Percentiles rank a stretch among this genome's conserved stretches.
Conservation (phyloP, 2,113 vertebrate species). For the Sprattus sprattus region DNA sequence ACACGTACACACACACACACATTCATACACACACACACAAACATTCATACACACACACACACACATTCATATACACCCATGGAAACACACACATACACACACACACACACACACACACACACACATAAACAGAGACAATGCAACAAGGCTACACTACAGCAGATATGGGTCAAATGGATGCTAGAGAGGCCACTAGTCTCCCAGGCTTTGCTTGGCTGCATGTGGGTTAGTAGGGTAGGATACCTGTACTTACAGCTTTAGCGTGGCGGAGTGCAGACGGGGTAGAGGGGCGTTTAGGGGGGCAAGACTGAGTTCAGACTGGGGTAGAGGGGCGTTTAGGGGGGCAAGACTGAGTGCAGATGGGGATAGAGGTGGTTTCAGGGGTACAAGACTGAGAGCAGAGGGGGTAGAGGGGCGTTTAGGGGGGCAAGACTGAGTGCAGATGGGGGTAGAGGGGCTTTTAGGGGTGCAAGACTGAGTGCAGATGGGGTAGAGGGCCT, state of each 20-base stretch:
- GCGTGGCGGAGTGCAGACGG: too few relatives aligned
- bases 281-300: too few relatives aligned
- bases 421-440: too few relatives aligned
- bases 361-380: too few relatives aligned
- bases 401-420: too few relatives aligned
- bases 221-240: slow-evolving; percentile 51
- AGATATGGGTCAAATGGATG: slow-evolving; percentile 39
- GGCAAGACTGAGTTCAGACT: too few relatives aligned
- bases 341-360: too few relatives aligned
- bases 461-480: too few relatives aligned
- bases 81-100: background rate
- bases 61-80: background rate
- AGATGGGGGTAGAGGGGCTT: too few relatives aligned
- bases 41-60: background rate
- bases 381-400: too few relatives aligned
- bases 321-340: too few relatives aligned
- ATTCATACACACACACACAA: background rate
- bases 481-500: too few relatives aligned
- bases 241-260: slow-evolving; percentile 19
- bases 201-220: slow-evolving; percentile 30
- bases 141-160: background rate
- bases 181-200: slow-evolving; percentile 33
- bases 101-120: background rate
- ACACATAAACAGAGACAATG: background rate
- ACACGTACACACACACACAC: background rate